Evolutionary conservation across 2,888 invertebrate species (phyloP).

Genomic region (Eueremaeus valkanovi): DNA sequence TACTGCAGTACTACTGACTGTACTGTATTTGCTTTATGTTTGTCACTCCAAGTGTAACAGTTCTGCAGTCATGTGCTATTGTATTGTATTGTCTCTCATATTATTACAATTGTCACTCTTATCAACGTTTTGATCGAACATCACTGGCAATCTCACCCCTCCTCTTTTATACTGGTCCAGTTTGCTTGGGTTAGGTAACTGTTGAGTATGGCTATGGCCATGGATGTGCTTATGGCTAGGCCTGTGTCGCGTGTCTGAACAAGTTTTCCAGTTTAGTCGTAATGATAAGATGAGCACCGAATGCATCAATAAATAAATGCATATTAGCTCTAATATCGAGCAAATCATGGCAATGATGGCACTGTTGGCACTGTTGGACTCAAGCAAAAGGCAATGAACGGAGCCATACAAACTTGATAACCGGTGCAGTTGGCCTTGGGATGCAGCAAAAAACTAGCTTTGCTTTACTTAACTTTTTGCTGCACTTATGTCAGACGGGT

Average conservation of each 20-base stretch:
- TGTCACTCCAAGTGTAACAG: background rate
- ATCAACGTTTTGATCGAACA: background rate
- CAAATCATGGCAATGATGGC: slow-evolving; percentile 8
- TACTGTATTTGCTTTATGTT: slow-evolving; percentile 3
- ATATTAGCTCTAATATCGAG: background rate
- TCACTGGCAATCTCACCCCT: background rate
- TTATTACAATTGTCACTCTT: slow-evolving; percentile 13
- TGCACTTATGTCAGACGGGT: slow-evolving; percentile 21
- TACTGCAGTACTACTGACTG: background rate
- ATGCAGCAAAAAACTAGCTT: slow-evolving; percentile 2
- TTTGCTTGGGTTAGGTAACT: background rate
- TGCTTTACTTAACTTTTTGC: slow-evolving; percentile 6
- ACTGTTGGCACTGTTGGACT: background rate
- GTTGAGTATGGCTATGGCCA: background rate
- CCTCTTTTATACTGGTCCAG: background rate
- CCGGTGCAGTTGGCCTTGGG: background rate
- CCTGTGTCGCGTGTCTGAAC: slow-evolving; percentile 10
- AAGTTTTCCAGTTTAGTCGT: background rate
- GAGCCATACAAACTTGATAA: slow-evolving; percentile 21
- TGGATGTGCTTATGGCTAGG: background rate
- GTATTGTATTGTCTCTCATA: background rate
- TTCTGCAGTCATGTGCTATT: background rate
- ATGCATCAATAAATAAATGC: background rate
- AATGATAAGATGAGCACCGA: slow-evolving; percentile 9
- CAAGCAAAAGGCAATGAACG: slow-evolving; percentile 15